Percentiles rank a stretch among this genome's conserved stretches.
Evolutionary conservation across 2,888 invertebrate species (phyloP).

Genomic region (Colletes collaris): DNA sequence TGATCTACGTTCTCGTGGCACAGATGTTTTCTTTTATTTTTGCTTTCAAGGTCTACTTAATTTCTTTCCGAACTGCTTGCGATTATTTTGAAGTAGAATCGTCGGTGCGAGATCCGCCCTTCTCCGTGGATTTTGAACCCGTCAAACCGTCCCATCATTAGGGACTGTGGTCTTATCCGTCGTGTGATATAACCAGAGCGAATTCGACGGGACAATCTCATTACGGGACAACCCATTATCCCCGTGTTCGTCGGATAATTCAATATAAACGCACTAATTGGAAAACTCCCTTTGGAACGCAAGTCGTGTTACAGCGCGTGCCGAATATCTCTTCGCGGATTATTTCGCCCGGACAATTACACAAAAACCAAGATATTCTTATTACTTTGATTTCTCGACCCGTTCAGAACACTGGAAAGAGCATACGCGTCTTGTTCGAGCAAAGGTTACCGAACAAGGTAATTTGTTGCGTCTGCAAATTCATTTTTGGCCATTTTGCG

Average conservation of each 20-base stretch:
- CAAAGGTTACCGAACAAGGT: too few species aligned
- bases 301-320: slow-evolving; percentile 50
- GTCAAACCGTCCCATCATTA: slow-evolving; percentile 64
- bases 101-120: slow-evolving; percentile 51
- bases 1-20: too few species aligned
- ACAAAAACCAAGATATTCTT: neutral
- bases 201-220: slow-evolving; percentile 71
- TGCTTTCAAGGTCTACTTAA: too few species aligned
- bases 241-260: slow-evolving; percentile 71
- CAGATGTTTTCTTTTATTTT: too few species aligned
- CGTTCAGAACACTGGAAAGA: neutral
- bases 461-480: too few species aligned
- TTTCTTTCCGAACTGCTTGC: slow-evolving; percentile 2
- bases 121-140: slow-evolving; percentile 39
- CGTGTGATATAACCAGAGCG: slow-evolving; percentile 62
- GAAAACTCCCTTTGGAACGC: slow-evolving; percentile 73
- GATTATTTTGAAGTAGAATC: slow-evolving; percentile 54
- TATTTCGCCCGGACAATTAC: slow-evolving; percentile 8
- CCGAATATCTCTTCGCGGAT: slow-evolving; percentile 12
- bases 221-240: slow-evolving; percentile 74
- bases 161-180: slow-evolving; percentile 64
- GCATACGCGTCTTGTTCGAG: neutral
- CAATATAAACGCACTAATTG: slow-evolving; percentile 77
- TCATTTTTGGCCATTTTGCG: too few species aligned
- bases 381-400: neutral